A percentile compares a stretch with the other conserved stretches of the same genome.
phyloP scores from a whole-genome alignment of 2,113 vertebrate genomes.

The Misgurnus anguillicaudatus region DNA sequence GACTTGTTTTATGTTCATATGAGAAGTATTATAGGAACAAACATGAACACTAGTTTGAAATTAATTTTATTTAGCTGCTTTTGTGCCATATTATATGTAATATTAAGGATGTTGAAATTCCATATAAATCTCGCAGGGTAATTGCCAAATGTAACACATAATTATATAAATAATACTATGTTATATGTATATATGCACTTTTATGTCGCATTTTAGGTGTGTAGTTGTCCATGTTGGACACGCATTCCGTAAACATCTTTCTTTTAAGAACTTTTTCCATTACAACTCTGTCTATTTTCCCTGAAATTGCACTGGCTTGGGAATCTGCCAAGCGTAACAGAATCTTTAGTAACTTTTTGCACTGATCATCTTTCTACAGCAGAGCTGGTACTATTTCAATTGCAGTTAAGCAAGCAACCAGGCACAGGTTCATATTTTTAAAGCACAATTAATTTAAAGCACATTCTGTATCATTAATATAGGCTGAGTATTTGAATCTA shows the following conservation, averaged over 20 bases:
- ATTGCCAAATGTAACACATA: conserved; percentile 41
- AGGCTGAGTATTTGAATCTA: not conserved
- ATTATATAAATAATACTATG: not conserved
- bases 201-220: conserved; percentile 24
- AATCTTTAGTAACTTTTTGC: conserved; percentile 14
- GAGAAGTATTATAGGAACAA: conserved; percentile 36
- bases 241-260: not conserved
- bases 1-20: conserved; percentile 25
- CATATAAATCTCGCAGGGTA: conserved; percentile 15
- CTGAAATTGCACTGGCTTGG: conserved; percentile 1
- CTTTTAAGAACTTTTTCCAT: not conserved
- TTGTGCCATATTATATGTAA: conserved; percentile 35
- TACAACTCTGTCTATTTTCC: not conserved
- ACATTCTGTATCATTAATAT: not conserved
- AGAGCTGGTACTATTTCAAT: not conserved
- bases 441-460: conserved; percentile 30
- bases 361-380: not conserved
- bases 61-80: conserved; percentile 38
- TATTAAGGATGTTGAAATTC: conserved; percentile 11
- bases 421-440: no score
- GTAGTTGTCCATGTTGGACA: conserved; percentile 32
- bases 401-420: conserved; percentile 5
- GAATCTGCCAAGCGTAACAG: not conserved
- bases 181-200: conserved; percentile 30
- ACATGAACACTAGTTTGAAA: not conserved